Evolutionary conservation across 1,140 invertebrate species (phyloP), one percentile per base, ranked within the genome.

Genomic region (Ganaspis sp.): DNA sequence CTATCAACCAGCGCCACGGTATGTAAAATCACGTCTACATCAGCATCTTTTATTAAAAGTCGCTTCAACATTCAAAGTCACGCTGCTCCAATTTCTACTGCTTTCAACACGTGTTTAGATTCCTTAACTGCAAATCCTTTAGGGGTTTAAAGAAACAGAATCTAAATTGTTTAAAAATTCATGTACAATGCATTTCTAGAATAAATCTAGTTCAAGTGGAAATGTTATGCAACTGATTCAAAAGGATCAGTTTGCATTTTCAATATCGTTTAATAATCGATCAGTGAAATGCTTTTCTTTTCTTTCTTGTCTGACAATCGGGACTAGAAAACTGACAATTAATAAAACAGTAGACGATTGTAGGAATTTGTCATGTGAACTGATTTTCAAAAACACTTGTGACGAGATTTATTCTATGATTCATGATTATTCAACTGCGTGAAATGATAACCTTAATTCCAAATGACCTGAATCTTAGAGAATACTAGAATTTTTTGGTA

Each of bases 1-100:
- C 71, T 91, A 6, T 90, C 89, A 0, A 91, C 89, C 15, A 88
- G 84, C 23, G 69, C 85, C 8, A 87, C 83, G 78, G 90, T 90
- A 76, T 84, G 83, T 81, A 40, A 64, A 49, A 70, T 69, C 64
- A 69, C 19, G 21, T 17, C 26, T 53, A 38, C 23, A 15, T 42
- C 29, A 29, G 19, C 38, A 23, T 54, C 49, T 38, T 54, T 69
- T 49, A 54, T 42, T 26, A n/a, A 70, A 38, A 26, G 8, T 49
- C 21, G 45, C 45, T 6, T 23, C 19, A 54, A 42, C 15, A 2
- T 34, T 74, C 69, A 4, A 37, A 70, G 69, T 73, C 53, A 78
- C 38, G 58, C n/a, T 70, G 53, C 45, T 73, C 45, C 4, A 12
- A 11, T 23, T 26, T 42, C 15, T 58, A 77, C 4, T 34, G 29